Evolutionary conservation across 2,797 vertebrate genomes (phyloP).

Genomic region (Microcaecilia unicolor): DNA sequence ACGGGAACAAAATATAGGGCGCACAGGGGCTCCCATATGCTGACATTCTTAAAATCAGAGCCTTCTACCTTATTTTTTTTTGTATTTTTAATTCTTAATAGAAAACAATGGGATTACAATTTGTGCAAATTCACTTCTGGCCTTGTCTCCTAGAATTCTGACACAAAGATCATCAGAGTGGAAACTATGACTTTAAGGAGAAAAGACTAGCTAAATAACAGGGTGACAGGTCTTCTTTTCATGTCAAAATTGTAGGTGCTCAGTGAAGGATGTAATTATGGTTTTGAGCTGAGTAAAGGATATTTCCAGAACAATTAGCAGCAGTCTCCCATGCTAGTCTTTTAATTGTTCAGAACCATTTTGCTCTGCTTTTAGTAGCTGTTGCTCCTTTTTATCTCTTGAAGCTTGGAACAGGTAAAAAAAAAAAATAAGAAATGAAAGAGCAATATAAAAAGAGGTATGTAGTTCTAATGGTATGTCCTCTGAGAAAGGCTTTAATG

Average conservation of each 20-base stretch:
- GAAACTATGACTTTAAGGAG: slow-evolving; percentile 20
- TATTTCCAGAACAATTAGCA: slow-evolving; percentile 34
- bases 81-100: no score
- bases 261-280: slow-evolving; percentile 35
- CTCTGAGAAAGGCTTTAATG: background rate
- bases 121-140: no score
- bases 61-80: no score
- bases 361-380: slow-evolving; percentile 19
- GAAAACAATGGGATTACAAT: no score
- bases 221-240: slow-evolving; percentile 23
- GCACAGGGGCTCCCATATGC: no score
- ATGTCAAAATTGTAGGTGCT: slow-evolving; percentile 29
- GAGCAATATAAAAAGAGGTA: background rate
- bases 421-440: background rate
- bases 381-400: slow-evolving; percentile 1
- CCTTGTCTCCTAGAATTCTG: slow-evolving; percentile 19
- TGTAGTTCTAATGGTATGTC: background rate
- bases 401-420: background rate
- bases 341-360: slow-evolving; percentile 20
- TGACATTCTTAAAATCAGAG: no score
- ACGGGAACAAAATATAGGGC: no score
- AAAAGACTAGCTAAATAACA: slow-evolving; percentile 15
- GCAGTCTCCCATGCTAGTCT: slow-evolving; percentile 26
- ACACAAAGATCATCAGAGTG: slow-evolving; percentile 22
- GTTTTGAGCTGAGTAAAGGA: slow-evolving; percentile 20